Percentiles rank a stretch among this genome's conserved stretches.
Conservation (phyloP, 2,797 vertebrate genomes). For the Aselliscus stoliczkanus region DNA sequence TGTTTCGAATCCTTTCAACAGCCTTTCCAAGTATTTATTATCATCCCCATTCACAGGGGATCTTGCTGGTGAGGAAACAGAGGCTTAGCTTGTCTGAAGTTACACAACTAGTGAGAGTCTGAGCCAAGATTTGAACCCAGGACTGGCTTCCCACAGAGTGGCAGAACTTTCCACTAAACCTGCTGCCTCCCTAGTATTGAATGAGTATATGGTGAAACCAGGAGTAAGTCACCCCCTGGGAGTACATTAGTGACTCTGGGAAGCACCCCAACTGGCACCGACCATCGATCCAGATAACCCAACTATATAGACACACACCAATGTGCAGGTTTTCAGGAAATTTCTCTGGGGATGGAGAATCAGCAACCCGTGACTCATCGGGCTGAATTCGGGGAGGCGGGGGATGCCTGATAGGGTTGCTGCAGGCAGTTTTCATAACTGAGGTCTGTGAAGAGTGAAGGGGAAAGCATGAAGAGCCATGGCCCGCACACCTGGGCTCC, state of each 20-base stretch:
- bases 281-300: neutral
- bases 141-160: neutral
- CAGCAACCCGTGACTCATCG: neutral
- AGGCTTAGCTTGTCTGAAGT: neutral
- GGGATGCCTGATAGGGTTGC: neutral
- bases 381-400: neutral
- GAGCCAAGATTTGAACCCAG: slow-evolving; percentile 4
- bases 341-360: neutral
- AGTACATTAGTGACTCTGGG: neutral
- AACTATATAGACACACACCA: neutral
- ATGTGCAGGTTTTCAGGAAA: neutral
- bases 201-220: neutral
- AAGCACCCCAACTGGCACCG: neutral
- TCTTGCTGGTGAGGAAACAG: neutral
- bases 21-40: neutral
- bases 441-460: neutral
- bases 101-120: neutral
- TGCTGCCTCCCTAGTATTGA: neutral
- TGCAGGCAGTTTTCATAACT: neutral
- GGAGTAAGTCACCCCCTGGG: neutral
- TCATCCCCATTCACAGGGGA: neutral
- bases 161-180: neutral
- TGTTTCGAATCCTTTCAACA: slow-evolving; percentile 14
- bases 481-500: slow-evolving; percentile 41
- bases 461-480: neutral